Evolutionary conservation across 1,140 invertebrate genomes (phyloP).

Genomic region (Musca domestica): DNA sequence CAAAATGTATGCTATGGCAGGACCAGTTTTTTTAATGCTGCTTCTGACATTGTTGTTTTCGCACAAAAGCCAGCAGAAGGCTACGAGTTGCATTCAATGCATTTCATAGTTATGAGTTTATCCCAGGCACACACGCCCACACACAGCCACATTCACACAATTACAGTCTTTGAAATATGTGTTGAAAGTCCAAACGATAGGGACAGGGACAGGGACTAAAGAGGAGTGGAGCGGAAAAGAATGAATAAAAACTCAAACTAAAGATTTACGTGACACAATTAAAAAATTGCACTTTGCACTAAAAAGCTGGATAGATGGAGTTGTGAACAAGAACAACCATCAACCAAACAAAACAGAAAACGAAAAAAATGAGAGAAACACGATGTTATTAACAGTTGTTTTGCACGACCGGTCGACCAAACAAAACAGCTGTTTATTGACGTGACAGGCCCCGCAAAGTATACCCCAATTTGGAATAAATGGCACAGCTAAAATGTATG

Average conservation of each 20-base stretch:
- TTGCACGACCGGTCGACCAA: conserved; percentile 15
- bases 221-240: background rate
- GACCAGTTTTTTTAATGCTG: too few relatives aligned
- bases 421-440: conserved; percentile 12
- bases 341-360: too few relatives aligned
- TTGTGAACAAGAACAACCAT: background rate
- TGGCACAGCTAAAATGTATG: too few relatives aligned
- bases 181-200: background rate
- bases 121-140: too few relatives aligned
- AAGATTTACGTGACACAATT: conserved; percentile 22
- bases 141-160: too few relatives aligned
- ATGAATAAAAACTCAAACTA: conserved; percentile 13
- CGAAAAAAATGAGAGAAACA: background rate
- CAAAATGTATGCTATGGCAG: too few relatives aligned
- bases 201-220: background rate
- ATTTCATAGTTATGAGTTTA: conserved; percentile 16
- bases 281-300: conserved; percentile 19
- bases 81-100: conserved; percentile 17
- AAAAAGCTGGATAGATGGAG: background rate
- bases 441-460: too few relatives aligned
- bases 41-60: too few relatives aligned
- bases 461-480: too few relatives aligned
- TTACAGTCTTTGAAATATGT: too few relatives aligned
- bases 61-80: background rate
- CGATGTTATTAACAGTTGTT: conserved; percentile 20